Evolutionary conservation across 2,888 invertebrate species (phyloP), one percentile per base, ranked within the genome.

Genomic region (Homarus gammarus): DNA sequence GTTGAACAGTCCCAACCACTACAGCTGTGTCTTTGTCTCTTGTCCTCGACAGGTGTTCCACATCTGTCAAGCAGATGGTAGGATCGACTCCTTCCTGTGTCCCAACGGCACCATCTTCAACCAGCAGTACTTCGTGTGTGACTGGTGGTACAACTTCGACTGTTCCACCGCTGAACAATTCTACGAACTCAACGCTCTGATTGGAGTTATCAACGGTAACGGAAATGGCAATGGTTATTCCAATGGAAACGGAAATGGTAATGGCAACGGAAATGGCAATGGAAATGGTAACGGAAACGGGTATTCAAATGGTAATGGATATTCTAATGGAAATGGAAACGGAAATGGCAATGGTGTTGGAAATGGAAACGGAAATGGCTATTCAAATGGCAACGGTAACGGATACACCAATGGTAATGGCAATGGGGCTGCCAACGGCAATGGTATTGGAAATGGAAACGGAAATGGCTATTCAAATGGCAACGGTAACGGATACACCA

Each of bases 61-160:
- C 78, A 88, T 88, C 75, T 88, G 88, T 31, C 88, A 88, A 64
- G 88, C 73, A 6, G 88, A 72, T 12, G 88, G 88, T 51, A 40
- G 88, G 3, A 56, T 38, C 36, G 84, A 88, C 84, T 88, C 90
- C 33, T 91, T 91, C 87, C 81, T 91, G 18, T 91, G 90, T 72
- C 90, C 90, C 73, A 91, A 91, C 84, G 90, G 90, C 27, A 91
- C 90, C 36, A 38, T 91, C 64, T 91, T 91, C 90, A 91, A 91
- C 84, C 90, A 91, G 64, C 87, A 87, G 44, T 91, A 91, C 84
- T 91, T 91, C 81, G 90, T 91, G 49, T 91, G 90, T 73, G 90
- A 91, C 75, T 84, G 83, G 79, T 91, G 90, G 90, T 87, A 78
- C 87, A 91, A 90, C 75, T 78, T 91, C 56, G 90, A 91, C 79